Evolutionary conservation across 2,113 vertebrate species (phyloP), one percentile per base, ranked within the genome.

Genomic region (Pomatostomus ruficeps): DNA sequence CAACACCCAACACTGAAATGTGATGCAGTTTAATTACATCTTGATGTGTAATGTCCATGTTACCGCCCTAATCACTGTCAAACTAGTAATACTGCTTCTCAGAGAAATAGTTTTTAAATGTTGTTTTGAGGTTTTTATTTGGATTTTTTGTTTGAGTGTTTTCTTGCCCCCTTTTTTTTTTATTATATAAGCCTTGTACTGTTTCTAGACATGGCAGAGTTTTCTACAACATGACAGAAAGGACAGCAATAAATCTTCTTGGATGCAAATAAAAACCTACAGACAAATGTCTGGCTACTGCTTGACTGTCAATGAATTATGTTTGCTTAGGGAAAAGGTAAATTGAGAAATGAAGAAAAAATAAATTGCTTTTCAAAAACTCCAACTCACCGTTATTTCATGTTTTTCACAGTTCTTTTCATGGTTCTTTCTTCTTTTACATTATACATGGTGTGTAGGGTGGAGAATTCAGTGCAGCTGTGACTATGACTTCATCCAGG

Each of bases 381-480:
- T 6, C 12, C 63, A 75, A 91, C 96, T 97, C 79, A 97, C 91
- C 91, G 0, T 80, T 89, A 42, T 80, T 85, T 76, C 1, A 1
- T 22, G 51, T 63, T 89, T 94, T 67, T 66, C 63, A 52, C 13
- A 73, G 51, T 54, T 61, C 45, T 93, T 14, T 83, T 91, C 42
- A 67, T 18, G 16, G 26, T 63, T 15, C 48, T 80, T 90, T 88
- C 89, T 95, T 96, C 93, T 83, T 88, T 77, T 57, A 57, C n/a
- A 40, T 66, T 59, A 31, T 46, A 46, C 16, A 36, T 45, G 28
- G 36, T 26, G 6, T 59, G 33, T 48, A 82, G 67, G 48, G 74
- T 83, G 59, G 24, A 61, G 55, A 88, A 94, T 80, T 88, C 89
- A 83, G 62, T 71, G 82, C 55, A 96, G 63, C 70, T 96, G 72